Base-by-base conservation (phyloP, 2,113 vertebrate genomes). In the Siphamia tubifer region DNA sequence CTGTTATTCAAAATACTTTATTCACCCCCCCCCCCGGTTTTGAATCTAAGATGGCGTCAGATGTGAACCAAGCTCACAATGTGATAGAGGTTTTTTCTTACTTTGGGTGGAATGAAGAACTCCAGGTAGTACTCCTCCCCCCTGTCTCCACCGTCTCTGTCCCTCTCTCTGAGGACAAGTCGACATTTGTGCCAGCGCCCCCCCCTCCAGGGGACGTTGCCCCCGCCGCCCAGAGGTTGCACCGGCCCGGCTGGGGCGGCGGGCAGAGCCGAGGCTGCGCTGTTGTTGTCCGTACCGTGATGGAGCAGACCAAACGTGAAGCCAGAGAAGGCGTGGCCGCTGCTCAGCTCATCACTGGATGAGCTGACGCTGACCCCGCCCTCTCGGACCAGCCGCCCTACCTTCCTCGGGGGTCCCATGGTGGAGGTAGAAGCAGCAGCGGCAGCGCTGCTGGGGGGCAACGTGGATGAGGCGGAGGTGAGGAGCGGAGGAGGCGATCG, bases 81-180 rank as follows among this genome's bases (percentile, higher is more conserved):
- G 16, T 42, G 16, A 19, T 10, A 43, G 40, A 1, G 3, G n/a
- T n/a, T n/a, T n/a, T n/a, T n/a, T 31, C 91, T 91, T 67, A 95
- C 96, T 91, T 97, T 97, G 3, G 96, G 96, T 5, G 96, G 96
- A 43, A 96, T 92, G 81, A 94, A 97, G 90, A 97, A 96, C 58
- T 97, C 96, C 89, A 97, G 66, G 47, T 94, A 93, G 80, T 93
- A 95, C 57, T 95, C 95, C 74, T 94, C 86, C 45, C 90, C 90
- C 61, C 92, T 78, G 76, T 93, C 88, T 2, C 32, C 78, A 3
- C 90, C 90, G 3, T 93, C 92, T 12, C 88, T 63, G 68, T 94
- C 94, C 60, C 92, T 73, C 39, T 94, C 94, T 62, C 90, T 82
- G 40, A 97, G 90, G 58, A 95, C 91, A 45, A 97, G 89, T 1